Percentiles rank a stretch among this genome's conserved stretches.
These are phyloP conservation scores for Salvelinus alpinus DNA, from an alignment of 2,113 vertebrate genomes.

Conservation along the genomic window DNA sequence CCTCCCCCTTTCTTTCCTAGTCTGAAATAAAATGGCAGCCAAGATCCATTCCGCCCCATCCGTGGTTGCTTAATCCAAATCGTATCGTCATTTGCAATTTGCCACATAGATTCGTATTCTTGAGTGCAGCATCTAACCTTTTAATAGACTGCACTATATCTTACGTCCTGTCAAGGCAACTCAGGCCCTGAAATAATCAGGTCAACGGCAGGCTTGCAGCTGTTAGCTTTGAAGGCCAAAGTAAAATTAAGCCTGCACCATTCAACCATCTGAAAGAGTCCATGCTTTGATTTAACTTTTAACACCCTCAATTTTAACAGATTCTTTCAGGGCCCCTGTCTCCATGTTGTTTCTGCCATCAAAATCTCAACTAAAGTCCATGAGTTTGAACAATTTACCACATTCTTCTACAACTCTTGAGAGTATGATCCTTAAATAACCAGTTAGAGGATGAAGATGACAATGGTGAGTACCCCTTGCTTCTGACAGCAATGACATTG, in stretches of 20 bases:
- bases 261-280: background rate
- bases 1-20: background rate
- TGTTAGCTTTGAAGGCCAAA: slow-evolving; percentile 49
- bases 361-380: background rate
- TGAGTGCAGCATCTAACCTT: slow-evolving; percentile 59
- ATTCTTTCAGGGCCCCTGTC: background rate
- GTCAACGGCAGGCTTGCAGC: slow-evolving; percentile 42
- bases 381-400: background rate
- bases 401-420: background rate
- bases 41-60: background rate
- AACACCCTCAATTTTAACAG: background rate
- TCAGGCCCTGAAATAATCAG: slow-evolving; percentile 70
- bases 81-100: slow-evolving; percentile 40
- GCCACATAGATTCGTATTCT: slow-evolving; percentile 49
- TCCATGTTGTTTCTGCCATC: background rate
- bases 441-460: background rate
- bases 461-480: background rate
- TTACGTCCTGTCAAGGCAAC: slow-evolving; percentile 57
- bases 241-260: slow-evolving; percentile 34
- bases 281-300: background rate
- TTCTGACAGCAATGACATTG: background rate
- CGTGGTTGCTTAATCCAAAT: slow-evolving; percentile 37
- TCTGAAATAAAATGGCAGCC: slow-evolving; percentile 4
- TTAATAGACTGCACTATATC: slow-evolving; percentile 10
- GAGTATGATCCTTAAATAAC: background rate